Evolutionary conservation across 23 tunicate species (phyloP).

Genomic region (Botrylloides violaceus): DNA sequence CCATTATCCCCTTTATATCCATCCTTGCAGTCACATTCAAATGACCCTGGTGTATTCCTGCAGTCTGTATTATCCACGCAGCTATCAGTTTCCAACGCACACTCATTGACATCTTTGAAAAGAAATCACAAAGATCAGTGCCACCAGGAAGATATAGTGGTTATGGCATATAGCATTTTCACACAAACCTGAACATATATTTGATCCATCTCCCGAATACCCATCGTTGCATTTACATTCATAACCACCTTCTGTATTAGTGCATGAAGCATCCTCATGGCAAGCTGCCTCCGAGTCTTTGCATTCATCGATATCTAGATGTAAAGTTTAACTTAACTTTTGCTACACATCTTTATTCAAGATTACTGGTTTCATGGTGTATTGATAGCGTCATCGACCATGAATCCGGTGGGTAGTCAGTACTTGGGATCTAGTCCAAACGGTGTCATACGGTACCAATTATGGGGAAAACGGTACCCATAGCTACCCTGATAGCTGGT

Average conservation of each 20-base stretch:
- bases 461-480: no score
- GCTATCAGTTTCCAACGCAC: not conserved
- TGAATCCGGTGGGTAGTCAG: no score
- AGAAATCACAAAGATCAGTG: no score
- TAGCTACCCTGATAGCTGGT: no score
- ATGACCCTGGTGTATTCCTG: slow-evolving; percentile 25
- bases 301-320: slow-evolving; percentile 51
- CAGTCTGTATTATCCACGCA: slow-evolving; percentile 32
- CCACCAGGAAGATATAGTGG: no score
- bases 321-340: no score
- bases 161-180: no score
- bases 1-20: slow-evolving; percentile 26
- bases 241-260: slow-evolving; percentile 42
- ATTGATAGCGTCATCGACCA: no score
- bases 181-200: not conserved
- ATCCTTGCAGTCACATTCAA: slow-evolving; percentile 19
- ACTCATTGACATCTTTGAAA: slow-evolving; percentile 9
- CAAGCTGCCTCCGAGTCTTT: slow-evolving; percentile 6
- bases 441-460: no score
- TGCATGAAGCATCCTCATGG: slow-evolving; percentile 25
- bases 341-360: no score
- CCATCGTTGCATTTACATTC: slow-evolving; percentile 35
- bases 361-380: no score
- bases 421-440: no score
- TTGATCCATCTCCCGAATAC: slow-evolving; percentile 1